Evolutionary conservation across 2,797 vertebrate genomes (phyloP), one percentile per base, ranked within the genome.

Genomic region (Ctenopoma kingsleyae): DNA sequence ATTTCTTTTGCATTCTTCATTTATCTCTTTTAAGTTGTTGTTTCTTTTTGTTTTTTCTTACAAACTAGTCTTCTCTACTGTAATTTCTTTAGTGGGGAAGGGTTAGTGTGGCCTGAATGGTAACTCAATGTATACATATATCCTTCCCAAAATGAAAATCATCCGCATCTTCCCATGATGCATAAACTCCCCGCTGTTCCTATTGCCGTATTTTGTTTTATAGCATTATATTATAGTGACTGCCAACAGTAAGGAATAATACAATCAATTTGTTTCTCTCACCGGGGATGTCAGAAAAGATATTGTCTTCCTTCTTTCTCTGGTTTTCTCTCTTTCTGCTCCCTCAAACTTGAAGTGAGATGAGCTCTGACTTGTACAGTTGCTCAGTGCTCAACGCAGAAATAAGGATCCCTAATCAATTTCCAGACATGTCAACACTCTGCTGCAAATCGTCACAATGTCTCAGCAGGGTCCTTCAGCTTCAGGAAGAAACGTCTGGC

Each of bases 221-320:
- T 74, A 79, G 78, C 67, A 54, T 89, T 90, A 83, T 81, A 82
- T 89, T 88, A 83, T 46, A 78, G 78, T 62, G 81, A 78, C 78
- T 89, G 85, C 80, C 86, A 78, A 88, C 80, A 80, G 82, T 64
- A 71, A 69, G 80, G 66, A 89, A 87, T 85, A 89, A 90, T 82
- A 78, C 71, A 91, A 82, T 91, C 87, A 82, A 88, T 92, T 88
- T 89, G 68, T 91, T 66, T 69, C 5, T 16, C 78, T 87, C 78
- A 55, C 79, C 2, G 23, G 85, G 74, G 78, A 83, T 77, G 63
- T 68, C 8, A 67, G 40, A 65, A 48, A 53, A 67, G 57, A 74
- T 23, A 76, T 66, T 71, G 48, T 3, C 41, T 56, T 35, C 55
- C 64, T 43, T 57, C 35, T 58, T 49, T 40, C 25, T 67, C 27